Conservation (phyloP, 2,888 invertebrate genomes). For the Papilio gigon region DNA sequence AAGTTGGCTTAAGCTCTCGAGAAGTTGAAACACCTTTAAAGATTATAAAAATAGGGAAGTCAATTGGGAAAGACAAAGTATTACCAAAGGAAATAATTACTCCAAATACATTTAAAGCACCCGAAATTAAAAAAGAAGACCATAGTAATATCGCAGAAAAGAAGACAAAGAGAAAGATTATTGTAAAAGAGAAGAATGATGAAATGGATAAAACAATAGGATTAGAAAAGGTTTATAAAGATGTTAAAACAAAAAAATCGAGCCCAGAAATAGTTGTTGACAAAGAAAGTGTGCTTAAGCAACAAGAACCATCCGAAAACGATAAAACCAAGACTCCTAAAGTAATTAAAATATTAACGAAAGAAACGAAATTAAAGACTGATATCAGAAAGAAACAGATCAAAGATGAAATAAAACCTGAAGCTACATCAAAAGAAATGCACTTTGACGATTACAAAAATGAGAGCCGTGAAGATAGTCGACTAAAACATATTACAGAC, state of each 20-base stretch:
- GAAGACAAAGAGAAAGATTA: slow-evolving; percentile 19
- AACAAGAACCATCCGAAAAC: slow-evolving; percentile 33
- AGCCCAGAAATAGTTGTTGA: background rate
- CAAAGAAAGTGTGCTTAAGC: background rate
- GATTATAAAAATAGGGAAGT: background rate
- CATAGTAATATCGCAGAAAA: slow-evolving; percentile 29
- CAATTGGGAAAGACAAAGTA: slow-evolving; percentile 27
- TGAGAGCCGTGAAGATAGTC: slow-evolving; percentile 54
- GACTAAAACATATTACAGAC: slow-evolving; percentile 67
- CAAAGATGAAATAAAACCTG: slow-evolving; percentile 49
- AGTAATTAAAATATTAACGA: slow-evolving; percentile 32
- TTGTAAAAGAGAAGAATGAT: slow-evolving; percentile 34
- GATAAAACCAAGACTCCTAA: background rate
- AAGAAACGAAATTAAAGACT: slow-evolving; percentile 44
- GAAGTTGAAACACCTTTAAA: background rate
- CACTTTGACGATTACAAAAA: slow-evolving; percentile 52
- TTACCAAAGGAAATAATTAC: slow-evolving; percentile 38
- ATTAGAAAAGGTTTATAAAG: background rate
- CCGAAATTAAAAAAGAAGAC: slow-evolving; percentile 37
- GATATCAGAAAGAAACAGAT: slow-evolving; percentile 43
- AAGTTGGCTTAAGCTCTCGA: slow-evolving; percentile 1
- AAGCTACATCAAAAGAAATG: slow-evolving; percentile 41
- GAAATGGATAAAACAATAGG: slow-evolving; percentile 38
- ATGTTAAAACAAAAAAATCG: background rate
- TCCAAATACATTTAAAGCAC: slow-evolving; percentile 27